These are phyloP conservation scores for Synergus japonicus DNA, from an alignment of 2,888 invertebrate genomes.

Conservation along the genomic window DNA sequence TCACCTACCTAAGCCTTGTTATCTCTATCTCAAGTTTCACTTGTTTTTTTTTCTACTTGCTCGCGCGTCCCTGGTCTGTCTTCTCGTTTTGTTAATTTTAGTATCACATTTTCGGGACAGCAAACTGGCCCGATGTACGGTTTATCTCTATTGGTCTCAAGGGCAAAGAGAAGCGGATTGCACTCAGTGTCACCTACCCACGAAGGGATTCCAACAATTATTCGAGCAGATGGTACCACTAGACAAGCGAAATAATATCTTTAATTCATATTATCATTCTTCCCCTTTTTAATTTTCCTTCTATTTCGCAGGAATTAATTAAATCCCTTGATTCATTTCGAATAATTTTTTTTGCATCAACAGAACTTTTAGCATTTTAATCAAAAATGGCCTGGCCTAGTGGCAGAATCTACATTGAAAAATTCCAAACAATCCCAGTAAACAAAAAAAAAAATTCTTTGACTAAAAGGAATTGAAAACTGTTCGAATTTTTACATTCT, in stretches of 20 bases:
- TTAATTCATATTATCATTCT: background rate
- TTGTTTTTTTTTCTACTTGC: conserved; percentile 28
- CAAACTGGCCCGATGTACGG: conserved; percentile 64
- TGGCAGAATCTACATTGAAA: background rate
- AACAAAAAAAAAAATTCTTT: background rate
- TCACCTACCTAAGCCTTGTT: conserved; percentile 22
- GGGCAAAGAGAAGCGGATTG: conserved; percentile 38
- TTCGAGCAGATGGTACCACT: conserved; percentile 18
- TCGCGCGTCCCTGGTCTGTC: conserved; percentile 39
- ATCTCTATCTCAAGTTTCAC: conserved; percentile 14
- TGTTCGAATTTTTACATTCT: no score
- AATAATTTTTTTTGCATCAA: background rate
- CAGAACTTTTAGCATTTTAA: background rate
- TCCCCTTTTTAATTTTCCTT: background rate
- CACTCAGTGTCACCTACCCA: conserved; percentile 17
- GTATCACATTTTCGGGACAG: conserved; percentile 66
- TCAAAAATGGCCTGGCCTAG: background rate
- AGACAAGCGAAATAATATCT: background rate
- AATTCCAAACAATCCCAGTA: background rate
- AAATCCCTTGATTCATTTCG: no score
- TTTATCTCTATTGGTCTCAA: conserved; percentile 34
- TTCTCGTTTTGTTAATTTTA: conserved; percentile 61
- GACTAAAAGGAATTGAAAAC: background rate
- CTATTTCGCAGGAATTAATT: background rate
- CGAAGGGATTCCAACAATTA: conserved; percentile 2